Evolutionary conservation across 2,888 invertebrate genomes (phyloP), one percentile per base, ranked within the genome.

Genomic region (Allacma fusca): DNA sequence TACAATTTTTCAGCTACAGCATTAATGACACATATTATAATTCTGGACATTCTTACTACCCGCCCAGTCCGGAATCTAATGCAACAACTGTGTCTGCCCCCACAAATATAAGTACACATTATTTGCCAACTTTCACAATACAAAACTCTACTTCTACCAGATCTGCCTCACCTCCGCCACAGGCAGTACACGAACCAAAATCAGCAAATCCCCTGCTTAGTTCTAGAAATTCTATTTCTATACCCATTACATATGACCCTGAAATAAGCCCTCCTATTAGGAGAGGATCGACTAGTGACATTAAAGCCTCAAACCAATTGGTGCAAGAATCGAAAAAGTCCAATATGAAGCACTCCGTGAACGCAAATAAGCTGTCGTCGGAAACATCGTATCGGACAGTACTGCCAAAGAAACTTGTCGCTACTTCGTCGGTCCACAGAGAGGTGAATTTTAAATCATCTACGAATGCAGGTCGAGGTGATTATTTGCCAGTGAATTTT

Each of bases 51-150:
- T 73, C 73, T 9, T 73, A 62, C 62, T 73, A 73, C 26, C 73
- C 73, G n/a, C 62, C 73, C 9, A 73, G 73, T 24, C 73, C 73
- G 12, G 73, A 73, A 34, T 34, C 73, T 26, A 71, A 71, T 57
- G 26, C 28, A 19, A 2, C 43, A 4, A 29, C 21, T 68, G 13
- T 43, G 1, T 13, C 43, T 7, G n/a, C 68, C 13, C 19, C 40
- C n/a, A 29, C 68, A 19, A 40, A n/a, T 68, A 13, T n/a, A 40
- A 43, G 21, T 21, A 34, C 70, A 50, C 13, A 23, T 24, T 70
- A 70, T 26, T 43, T 70, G 26, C 12, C 70, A 2, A 1, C 70
- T 16, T 70, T 70, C 21, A 9, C 70, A 1, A 13, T 70, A 26
- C 70, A 44, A 26, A 70, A 44, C 40, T 44, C 70, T 12, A 24